phyloP scores from a whole-genome alignment of 2,797 vertebrate genomes.

The Tenualosa thibaudeaui region DNA sequence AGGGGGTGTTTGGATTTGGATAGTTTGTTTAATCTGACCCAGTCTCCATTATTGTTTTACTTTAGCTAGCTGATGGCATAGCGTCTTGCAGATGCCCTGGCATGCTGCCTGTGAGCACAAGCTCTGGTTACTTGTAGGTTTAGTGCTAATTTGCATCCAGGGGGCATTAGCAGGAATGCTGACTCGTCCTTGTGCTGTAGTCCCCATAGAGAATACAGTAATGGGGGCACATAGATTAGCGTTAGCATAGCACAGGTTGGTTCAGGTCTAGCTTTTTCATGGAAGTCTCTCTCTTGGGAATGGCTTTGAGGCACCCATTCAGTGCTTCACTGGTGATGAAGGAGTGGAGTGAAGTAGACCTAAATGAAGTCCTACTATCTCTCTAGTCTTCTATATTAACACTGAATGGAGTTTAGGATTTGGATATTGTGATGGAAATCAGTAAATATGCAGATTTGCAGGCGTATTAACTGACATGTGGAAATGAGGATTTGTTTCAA shows the following conservation, averaged over 20 bases:
- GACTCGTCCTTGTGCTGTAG: not conserved
- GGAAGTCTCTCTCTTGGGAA: not conserved
- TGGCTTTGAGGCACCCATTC: not conserved
- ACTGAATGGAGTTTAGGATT: slow-evolving; percentile 48
- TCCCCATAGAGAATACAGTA: not conserved
- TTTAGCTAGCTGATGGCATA: not conserved
- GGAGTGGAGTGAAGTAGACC: not conserved
- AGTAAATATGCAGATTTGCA: slow-evolving; percentile 53
- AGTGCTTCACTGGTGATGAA: not conserved
- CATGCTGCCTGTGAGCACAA: not conserved
- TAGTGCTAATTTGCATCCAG: not conserved
- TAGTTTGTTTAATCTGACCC: not conserved
- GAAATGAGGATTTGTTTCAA: slow-evolving; percentile 40
- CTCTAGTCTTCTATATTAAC: slow-evolving; percentile 12
- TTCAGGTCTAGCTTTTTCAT: not conserved
- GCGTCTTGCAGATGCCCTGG: not conserved
- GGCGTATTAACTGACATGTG: slow-evolving; percentile 44
- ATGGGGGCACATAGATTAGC: too few species aligned
- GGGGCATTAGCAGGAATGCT: not conserved
- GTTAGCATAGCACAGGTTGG: too few species aligned
- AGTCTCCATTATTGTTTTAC: not conserved
- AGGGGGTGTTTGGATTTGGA: not conserved
- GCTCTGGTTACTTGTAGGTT: not conserved
- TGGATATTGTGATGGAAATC: slow-evolving; percentile 49
- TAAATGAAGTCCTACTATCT: not conserved